Evolutionary conservation across 2,888 invertebrate species (phyloP).

Genomic region (Carterocephalus palaemon): DNA sequence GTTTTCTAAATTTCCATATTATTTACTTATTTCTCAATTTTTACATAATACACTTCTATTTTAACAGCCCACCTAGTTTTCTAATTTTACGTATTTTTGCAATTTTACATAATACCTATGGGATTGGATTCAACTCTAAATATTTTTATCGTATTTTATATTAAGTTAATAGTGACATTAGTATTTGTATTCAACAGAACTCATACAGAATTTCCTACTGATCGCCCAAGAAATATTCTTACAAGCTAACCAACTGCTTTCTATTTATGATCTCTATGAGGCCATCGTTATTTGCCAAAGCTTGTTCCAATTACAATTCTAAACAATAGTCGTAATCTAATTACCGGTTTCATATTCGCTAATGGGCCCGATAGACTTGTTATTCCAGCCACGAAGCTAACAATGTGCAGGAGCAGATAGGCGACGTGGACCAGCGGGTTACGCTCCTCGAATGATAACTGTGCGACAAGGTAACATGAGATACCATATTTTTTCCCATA

Average conservation of each 20-base stretch:
- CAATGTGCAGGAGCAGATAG: conserved; percentile 64
- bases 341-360: conserved; percentile 66
- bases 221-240: too few relatives aligned
- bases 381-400: conserved; percentile 71
- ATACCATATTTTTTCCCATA: conserved; percentile 55
- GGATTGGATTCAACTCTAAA: too few relatives aligned
- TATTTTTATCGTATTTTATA: conserved; percentile 20
- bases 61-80: too few relatives aligned
- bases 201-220: conserved; percentile 4
- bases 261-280: too few relatives aligned
- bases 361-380: conserved; percentile 63
- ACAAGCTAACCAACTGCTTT: too few relatives aligned
- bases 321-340: conserved; percentile 51
- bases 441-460: conserved; percentile 67
- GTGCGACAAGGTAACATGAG: conserved; percentile 43
- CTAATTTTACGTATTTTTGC: too few relatives aligned
- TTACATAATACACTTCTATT: too few relatives aligned
- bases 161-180: neutral
- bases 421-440: conserved; percentile 48
- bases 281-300: too few relatives aligned
- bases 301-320: too few relatives aligned
- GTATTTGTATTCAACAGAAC: conserved; percentile 5
- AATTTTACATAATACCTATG: too few relatives aligned
- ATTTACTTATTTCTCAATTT: too few relatives aligned
- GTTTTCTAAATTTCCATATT: too few relatives aligned